Base-by-base conservation (phyloP, 2,888 invertebrate species). In the Cistogaster globosa region DNA sequence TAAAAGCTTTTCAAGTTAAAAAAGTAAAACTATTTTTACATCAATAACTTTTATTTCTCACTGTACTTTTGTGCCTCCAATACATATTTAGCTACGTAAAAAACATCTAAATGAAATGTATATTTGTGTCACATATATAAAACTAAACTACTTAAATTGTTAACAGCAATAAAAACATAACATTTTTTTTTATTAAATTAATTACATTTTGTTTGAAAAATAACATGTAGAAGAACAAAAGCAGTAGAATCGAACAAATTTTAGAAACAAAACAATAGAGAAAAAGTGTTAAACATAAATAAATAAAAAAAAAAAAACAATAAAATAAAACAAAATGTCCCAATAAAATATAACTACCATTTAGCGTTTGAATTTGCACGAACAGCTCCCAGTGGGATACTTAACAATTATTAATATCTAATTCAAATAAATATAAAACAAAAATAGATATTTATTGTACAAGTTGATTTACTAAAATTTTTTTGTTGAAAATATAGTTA, bases 61-160 rank as follows among this genome's bases (percentile, higher is more conserved):
- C 38, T 38, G 11, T 38, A 38, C 11, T 11, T 38, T 7, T 38
- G 38, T 38, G 7, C 38, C 38, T 38, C 11, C 7, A 38, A 38
- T 7, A 9, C 7, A 38, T 6, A 38, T 38, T 6, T 6, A 38
- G 1, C 38, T 38, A 9, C 38, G 7, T 38, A 38, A 38, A 38
- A 38, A 26, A 26, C 1, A 1, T 2, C 7, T 38, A 38, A 7
- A 38, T 38, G 1, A 42, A 12, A 42, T 12, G 42, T 42, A 42
- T 42, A 12, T 32, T 53, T 78, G 53, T 78, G 74, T 74, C 45
- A 71, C 69, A 68, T 55, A 71, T 65, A 78, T 76, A 71, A 79
- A 78, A 71, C 75, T 65, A 79, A 75, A 77, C 65, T 82, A 75
- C 78, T 85, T 82, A 75, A 82, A 85, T 75, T 85, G 85, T 85